These are phyloP conservation scores for Fragum whitleyi DNA, from an alignment of 2,888 invertebrate species.

Conservation along the genomic window DNA sequence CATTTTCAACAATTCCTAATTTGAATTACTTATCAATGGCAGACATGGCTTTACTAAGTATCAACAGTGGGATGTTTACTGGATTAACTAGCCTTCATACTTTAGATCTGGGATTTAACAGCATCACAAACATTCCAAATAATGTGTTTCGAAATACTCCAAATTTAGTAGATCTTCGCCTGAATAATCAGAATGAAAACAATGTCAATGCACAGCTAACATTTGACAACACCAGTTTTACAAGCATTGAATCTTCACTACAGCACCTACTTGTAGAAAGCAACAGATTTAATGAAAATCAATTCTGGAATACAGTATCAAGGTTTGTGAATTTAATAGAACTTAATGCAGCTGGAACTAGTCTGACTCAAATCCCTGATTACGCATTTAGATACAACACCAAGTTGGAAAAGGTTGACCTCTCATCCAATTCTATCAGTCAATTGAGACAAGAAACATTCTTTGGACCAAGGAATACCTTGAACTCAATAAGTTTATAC, in stretches of 20 bases:
- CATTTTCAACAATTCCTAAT: constrained; percentile 68
- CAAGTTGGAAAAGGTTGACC: constrained; percentile 66
- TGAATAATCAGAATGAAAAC: constrained; percentile 59
- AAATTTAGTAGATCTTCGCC: constrained; percentile 76
- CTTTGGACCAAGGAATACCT: constrained; percentile 70
- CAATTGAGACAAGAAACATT: constrained; percentile 70
- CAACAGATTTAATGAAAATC: constrained; percentile 55
- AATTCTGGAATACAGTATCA: constrained; percentile 56
- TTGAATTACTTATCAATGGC: constrained; percentile 69
- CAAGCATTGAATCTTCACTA: constrained; percentile 82
- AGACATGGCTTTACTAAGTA: constrained; percentile 62
- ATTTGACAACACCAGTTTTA: constrained; percentile 40
- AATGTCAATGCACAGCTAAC: constrained; percentile 17
- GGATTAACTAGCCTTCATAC: constrained; percentile 70
- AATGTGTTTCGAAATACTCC: constrained; percentile 59
- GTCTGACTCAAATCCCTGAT: constrained; percentile 69
- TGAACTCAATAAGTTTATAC: constrained; percentile 65
- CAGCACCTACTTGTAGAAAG: constrained; percentile 82
- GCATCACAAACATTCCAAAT: constrained; percentile 42
- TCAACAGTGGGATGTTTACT: constrained; percentile 69
- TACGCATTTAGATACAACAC: constrained; percentile 70
- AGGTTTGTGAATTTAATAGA: constrained; percentile 52
- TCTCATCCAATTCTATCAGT: constrained; percentile 69
- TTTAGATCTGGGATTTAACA: constrained; percentile 65
- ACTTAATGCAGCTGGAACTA: constrained; percentile 58